phyloP scores from a whole-genome alignment of 1,140 invertebrate species.

The Drosophila jambulina region DNA sequence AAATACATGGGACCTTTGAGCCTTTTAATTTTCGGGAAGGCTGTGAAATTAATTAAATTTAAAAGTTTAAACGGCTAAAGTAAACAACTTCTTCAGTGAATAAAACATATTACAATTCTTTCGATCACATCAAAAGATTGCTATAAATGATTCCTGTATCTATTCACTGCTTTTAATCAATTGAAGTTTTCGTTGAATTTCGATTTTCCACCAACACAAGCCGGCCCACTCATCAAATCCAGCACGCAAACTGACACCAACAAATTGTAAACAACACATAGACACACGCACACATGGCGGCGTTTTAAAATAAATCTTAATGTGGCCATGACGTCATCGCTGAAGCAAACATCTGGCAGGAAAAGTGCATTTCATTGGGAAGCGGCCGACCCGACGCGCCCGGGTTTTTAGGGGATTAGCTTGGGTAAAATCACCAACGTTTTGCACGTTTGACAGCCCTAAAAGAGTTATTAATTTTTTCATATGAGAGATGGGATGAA shows the following conservation, averaged over 20 bases:
- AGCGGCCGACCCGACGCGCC: not conserved
- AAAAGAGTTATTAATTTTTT: slow-evolving; percentile 2
- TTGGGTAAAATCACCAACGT: slow-evolving; percentile 19
- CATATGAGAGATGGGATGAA: slow-evolving; percentile 6
- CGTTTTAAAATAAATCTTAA: slow-evolving; percentile 75
- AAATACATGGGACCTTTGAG: not conserved
- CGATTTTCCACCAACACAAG: slow-evolving; percentile 33
- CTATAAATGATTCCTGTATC: not conserved
- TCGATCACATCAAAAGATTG: not conserved
- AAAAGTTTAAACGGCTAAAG: not conserved
- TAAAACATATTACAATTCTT: not conserved
- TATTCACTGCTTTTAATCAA: not conserved
- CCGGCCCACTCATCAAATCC: slow-evolving; percentile 10
- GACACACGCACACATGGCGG: slow-evolving; percentile 14
- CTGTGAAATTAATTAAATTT: not conserved
- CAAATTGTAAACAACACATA: slow-evolving; percentile 56
- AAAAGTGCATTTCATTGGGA: slow-evolving; percentile 60
- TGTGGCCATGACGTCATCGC: slow-evolving; percentile 72
- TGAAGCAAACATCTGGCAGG: slow-evolving; percentile 71
- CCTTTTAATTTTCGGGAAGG: not conserved
- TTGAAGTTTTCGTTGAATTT: not conserved
- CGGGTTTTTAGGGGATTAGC: not conserved
- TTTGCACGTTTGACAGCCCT: slow-evolving; percentile 24
- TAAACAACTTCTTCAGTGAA: not conserved
- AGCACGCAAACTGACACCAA: slow-evolving; percentile 15